Evolutionary conservation across 2,888 invertebrate species (phyloP), one percentile per base, ranked within the genome.

Genomic region (Melanchra persicariae): DNA sequence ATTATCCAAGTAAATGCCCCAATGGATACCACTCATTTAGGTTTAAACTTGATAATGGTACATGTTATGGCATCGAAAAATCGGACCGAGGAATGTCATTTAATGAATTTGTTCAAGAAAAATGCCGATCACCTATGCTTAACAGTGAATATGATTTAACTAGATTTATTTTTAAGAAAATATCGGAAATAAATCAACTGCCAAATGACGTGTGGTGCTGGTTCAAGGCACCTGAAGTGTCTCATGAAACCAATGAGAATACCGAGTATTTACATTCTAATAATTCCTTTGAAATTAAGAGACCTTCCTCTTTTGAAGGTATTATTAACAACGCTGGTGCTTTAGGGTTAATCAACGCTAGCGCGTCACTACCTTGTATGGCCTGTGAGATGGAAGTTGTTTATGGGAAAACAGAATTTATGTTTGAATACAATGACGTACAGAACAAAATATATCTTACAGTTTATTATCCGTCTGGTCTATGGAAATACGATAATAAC

Each of bases 401-500:
- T 43, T 90, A 89, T 68, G 86, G 85, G 59, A 87, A 93, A 81
- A 92, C 93, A 9, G 91, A 93, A 80, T 85, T 95, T 24, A 82
- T 88, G 59, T 91, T 95, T 82, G 93, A 95, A 79, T 95, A 92
- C 59, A 87, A 90, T 64, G 82, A 87, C 12, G 65, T 78, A 22
- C 89, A 91, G 61, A 90, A 92, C 49, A 88, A 87, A 52, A 88
- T 97, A 63, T 92, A 91, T 61, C 84, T 97, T 19, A 96, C 96
- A 10, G 92, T 97, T 51, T 97, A 97, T 85, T 95, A 93, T 79
- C 96, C 96, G 2, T 95, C 96, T 19, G 94, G 95, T 68, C 91
- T 97, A 66, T 97, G 96, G 96, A 94, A 94, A 74, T 91, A 95
- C 77, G 90, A 93, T 47, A 77, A 87, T 52, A 82, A 92, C 51